Evolutionary conservation across 2,888 invertebrate genomes (phyloP).

Genomic region (Andrena dorsata): DNA sequence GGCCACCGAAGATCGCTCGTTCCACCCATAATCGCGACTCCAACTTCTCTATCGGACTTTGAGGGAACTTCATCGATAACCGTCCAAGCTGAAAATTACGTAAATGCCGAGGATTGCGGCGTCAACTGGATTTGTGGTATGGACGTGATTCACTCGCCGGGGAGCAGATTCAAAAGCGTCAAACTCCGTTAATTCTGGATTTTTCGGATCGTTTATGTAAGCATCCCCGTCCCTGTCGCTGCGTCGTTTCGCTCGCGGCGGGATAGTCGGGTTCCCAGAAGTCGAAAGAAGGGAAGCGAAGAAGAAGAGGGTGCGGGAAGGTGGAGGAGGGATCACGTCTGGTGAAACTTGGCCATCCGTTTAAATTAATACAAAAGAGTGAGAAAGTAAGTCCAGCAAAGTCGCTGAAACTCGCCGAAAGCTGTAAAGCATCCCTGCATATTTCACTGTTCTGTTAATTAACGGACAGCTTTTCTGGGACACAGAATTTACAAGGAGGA

Average conservation of each 20-base stretch:
- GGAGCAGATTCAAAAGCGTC: not conserved
- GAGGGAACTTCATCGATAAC: conserved; percentile 26
- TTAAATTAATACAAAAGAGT: conserved; percentile 56
- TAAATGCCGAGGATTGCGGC: conserved; percentile 18
- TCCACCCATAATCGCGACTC: conserved; percentile 24
- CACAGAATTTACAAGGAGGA: conserved; percentile 50
- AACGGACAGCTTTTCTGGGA: conserved; percentile 58
- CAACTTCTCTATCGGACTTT: conserved; percentile 29
- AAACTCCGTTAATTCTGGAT: not conserved
- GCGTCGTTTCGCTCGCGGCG: not conserved
- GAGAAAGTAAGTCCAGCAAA: conserved; percentile 42
- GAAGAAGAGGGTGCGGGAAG: not conserved
- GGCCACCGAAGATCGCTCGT: conserved; percentile 27
- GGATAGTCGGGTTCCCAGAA: not conserved
- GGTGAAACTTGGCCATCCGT: conserved; percentile 35
- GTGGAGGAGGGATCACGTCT: conserved; percentile 30
- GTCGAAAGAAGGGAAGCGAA: not conserved
- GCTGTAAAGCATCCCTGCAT: conserved; percentile 48
- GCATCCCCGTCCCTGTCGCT: too few species aligned
- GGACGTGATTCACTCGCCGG: not conserved
- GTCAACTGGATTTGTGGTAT: not conserved
- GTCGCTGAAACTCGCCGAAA: conserved; percentile 52
- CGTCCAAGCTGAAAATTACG: conserved; percentile 7
- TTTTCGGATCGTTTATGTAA: not conserved
- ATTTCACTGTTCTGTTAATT: conserved; percentile 57